phyloP scores from a whole-genome alignment of 2,113 vertebrate species.

The Pogonocichla stellata region DNA sequence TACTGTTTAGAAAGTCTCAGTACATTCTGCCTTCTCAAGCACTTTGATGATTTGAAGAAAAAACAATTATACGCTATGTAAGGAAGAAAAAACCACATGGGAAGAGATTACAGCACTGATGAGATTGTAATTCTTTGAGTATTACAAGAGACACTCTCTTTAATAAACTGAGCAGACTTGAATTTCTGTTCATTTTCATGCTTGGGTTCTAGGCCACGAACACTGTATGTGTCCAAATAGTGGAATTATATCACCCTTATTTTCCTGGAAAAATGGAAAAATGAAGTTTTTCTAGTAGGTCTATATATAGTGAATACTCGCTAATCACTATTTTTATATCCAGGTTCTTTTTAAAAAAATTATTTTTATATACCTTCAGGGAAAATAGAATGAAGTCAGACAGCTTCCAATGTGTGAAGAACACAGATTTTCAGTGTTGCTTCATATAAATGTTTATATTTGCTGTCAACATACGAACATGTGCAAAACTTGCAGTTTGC shows the following conservation, averaged over 20 bases:
- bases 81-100: neutral
- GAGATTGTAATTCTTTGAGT: neutral
- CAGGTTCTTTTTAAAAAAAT: neutral
- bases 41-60: neutral
- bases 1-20: neutral
- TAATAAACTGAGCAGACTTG: neutral
- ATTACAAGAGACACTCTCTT: neutral
- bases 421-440: constrained; percentile 9
- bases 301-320: neutral
- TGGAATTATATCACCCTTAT: neutral
- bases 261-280: neutral
- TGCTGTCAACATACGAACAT: constrained; percentile 19
- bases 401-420: neutral
- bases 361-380: neutral
- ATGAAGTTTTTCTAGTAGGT: neutral
- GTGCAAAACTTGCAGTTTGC: neutral
- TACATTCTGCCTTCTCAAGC: neutral
- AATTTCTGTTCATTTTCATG: neutral
- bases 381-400: neutral
- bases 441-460: constrained; percentile 13
- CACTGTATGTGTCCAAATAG: too few species aligned
- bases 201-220: neutral
- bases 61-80: fast-evolving
- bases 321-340: neutral
- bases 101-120: neutral